Evolutionary conservation across 2,797 vertebrate species (phyloP).

Genomic region (Capromys pilorides): DNA sequence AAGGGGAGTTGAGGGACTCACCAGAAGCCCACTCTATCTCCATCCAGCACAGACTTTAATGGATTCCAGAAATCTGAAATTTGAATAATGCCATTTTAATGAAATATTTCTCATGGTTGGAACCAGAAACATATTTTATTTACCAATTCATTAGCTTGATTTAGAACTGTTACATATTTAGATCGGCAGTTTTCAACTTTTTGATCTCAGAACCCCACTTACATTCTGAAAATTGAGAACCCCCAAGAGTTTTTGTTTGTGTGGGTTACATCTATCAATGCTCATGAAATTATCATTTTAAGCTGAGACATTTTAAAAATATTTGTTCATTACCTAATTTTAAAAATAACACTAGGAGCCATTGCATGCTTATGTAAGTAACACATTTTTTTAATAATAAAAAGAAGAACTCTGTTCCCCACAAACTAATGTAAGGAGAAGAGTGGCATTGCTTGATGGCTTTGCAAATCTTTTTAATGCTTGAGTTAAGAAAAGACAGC

Average conservation of each 20-base stretch:
- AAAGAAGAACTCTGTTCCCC: constrained; percentile 40
- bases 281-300: constrained; percentile 7
- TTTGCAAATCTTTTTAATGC: constrained; percentile 48
- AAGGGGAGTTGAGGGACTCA: background rate
- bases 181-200: background rate
- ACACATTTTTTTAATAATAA: constrained; percentile 49
- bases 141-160: background rate
- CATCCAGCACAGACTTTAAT: background rate
- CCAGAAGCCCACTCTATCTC: background rate
- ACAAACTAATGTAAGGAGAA: constrained; percentile 13
- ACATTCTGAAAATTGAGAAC: constrained; percentile 32
- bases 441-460: background rate
- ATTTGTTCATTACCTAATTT: constrained; percentile 46
- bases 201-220: constrained; percentile 2
- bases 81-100: background rate
- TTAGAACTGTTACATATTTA: constrained; percentile 23
- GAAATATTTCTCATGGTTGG: background rate
- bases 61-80: background rate
- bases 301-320: constrained; percentile 54
- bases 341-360: constrained; percentile 55
- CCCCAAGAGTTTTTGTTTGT: background rate
- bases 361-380: constrained; percentile 44
- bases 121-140: constrained; percentile 1
- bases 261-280: background rate
- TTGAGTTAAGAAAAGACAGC: constrained; percentile 48